Conservation (phyloP, 2,797 vertebrate genomes). For the Alosa sapidissima region DNA sequence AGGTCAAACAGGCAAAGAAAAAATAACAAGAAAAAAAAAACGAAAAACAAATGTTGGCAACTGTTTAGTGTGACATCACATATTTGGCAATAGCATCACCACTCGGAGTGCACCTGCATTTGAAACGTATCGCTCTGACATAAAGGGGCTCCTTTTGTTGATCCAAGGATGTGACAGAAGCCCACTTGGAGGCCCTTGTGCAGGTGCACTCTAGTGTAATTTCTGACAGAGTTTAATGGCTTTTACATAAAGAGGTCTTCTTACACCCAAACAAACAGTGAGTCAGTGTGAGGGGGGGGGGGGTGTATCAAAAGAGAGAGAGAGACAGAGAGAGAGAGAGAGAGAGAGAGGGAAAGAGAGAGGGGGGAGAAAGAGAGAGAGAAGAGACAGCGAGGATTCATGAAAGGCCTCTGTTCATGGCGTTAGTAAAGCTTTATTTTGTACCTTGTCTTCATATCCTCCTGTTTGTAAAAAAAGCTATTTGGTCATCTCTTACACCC, state of each 20-base stretch:
- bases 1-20: slow-evolving; percentile 13
- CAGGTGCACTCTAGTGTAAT: slow-evolving; percentile 48
- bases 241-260: slow-evolving; percentile 38
- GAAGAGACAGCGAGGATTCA: background rate
- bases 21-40: slow-evolving; percentile 16
- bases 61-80: slow-evolving; percentile 48
- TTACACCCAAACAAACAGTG: slow-evolving; percentile 36
- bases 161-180: slow-evolving; percentile 43
- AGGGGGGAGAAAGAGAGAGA: background rate
- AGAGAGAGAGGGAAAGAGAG: background rate
- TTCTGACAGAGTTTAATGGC: slow-evolving; percentile 41
- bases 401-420: slow-evolving; percentile 15
- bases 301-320: background rate
- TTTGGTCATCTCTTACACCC: background rate
- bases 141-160: slow-evolving; percentile 43
- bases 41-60: slow-evolving; percentile 31
- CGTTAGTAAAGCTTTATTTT: background rate
- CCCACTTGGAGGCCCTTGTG: slow-evolving; percentile 30
- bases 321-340: background rate
- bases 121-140: slow-evolving; percentile 48
- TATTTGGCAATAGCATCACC: slow-evolving; percentile 39
- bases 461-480: background rate
- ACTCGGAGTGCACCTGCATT: slow-evolving; percentile 46
- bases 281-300: slow-evolving; percentile 28
- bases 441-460: slow-evolving; percentile 16